Base-by-base conservation (phyloP, 2,888 invertebrate species). In the Clitarchus hookeri region DNA sequence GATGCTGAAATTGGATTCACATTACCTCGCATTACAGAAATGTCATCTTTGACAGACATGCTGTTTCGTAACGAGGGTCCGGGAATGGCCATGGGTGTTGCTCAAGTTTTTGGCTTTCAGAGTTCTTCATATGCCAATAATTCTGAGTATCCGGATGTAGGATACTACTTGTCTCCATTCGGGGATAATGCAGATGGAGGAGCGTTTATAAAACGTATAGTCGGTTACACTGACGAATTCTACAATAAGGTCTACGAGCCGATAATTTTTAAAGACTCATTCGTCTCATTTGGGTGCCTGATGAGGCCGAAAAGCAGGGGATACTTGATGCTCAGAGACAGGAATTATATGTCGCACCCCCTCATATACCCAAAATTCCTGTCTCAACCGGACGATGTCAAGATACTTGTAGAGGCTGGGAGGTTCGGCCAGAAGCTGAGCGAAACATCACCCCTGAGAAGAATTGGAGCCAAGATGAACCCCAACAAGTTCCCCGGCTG, bases 221-320 rank as follows among this genome's bases (percentile, higher is more conserved):
- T 79, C 13, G 44, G 89, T 88, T 65, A 89, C 88, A 84, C 87
- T n/a, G 65, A 89, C 83, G 87, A 86, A 11, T 84, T 86, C 44
- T 85, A 53, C 83, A 84, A 85, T 12, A 65, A 65, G 44, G 84
- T 86, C 19, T 83, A 80, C 65, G 87, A 86, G 84, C 86, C 87
- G 19, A 84, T 87, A 9, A 44, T 86, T 44, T 86, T 82, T 54
- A 53, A 78, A 44, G 88, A 88, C 54, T 25, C 86, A 3, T 84
- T 86, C 54, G 82, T 84, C n/a, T 44, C 85, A 19, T 87, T 89
- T 44, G 89, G 54, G 25, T 53, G 53, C 4, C 53, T 85, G 83
- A 83, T 93, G 92, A 90, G 92, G 48, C 91, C 93, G 0, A 90
- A 91, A 44, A 92, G 92, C 78, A 88, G 89, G 26, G 93, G 93